A percentile compares a stretch with the other conserved stretches of the same genome.
Conservation (phyloP, 2,888 invertebrate genomes). For the Graphium colonna region DNA sequence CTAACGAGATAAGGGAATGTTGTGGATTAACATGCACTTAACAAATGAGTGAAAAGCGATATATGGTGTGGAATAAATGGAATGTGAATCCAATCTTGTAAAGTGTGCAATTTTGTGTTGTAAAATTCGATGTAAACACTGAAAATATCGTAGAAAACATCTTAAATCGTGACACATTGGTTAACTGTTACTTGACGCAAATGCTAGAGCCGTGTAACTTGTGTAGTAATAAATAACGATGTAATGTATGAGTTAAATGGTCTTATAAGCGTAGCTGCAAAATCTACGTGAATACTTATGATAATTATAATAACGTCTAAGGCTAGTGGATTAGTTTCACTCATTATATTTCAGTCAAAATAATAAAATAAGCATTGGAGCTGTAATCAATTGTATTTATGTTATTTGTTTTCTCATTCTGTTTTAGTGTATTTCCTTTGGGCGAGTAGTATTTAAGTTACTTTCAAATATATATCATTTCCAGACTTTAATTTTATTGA, state of each 20-base stretch:
- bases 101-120: conserved; percentile 26
- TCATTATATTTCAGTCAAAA: conserved; percentile 40
- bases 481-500: no score
- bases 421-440: neutral
- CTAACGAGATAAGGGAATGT: neutral
- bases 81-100: conserved; percentile 4
- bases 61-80: neutral
- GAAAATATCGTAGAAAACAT: conserved; percentile 69
- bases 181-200: conserved; percentile 35
- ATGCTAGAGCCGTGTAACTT: conserved; percentile 51
- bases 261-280: conserved; percentile 70
- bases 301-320: conserved; percentile 42
- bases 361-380: conserved; percentile 22
- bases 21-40: conserved; percentile 11
- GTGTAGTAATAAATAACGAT: conserved; percentile 56
- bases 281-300: conserved; percentile 59
- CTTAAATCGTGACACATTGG: conserved; percentile 51
- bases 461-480: no score
- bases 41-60: conserved; percentile 3
- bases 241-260: conserved; percentile 69
- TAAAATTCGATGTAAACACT: conserved; percentile 26
- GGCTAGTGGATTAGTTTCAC: conserved; percentile 58
- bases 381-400: conserved; percentile 7
- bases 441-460: no score
- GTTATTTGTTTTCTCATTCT: no score